phyloP scores from a whole-genome alignment of 2,888 invertebrate genomes.

The Resseliella maxima region DNA sequence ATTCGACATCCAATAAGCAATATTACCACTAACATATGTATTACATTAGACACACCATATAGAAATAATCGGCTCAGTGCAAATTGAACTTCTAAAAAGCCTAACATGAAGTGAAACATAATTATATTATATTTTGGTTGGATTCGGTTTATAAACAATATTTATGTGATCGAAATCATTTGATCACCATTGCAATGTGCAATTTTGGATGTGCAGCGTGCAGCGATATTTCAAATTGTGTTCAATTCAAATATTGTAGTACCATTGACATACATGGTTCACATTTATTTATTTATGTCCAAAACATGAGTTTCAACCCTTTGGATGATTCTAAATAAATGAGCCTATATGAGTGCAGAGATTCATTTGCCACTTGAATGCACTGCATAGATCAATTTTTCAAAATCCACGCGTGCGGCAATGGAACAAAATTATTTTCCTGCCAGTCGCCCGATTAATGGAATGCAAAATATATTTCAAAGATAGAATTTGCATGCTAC shows the following conservation, averaged over 20 bases:
- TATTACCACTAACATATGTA: conserved; percentile 22
- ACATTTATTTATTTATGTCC: background rate
- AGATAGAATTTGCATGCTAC: conserved; percentile 11
- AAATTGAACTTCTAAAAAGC: background rate
- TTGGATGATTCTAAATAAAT: background rate
- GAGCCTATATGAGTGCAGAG: background rate
- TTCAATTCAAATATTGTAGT: conserved; percentile 1
- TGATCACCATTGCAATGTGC: conserved; percentile 14
- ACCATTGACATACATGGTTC: background rate
- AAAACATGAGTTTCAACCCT: background rate
- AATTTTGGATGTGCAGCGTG: background rate
- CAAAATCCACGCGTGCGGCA: conserved; percentile 13
- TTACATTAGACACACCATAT: background rate
- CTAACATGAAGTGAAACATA: conserved; percentile 14
- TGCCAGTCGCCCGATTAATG: conserved; percentile 13
- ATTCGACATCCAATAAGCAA: background rate
- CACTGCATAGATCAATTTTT: conserved; percentile 27
- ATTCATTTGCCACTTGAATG: conserved; percentile 27
- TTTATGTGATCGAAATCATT: conserved; percentile 39
- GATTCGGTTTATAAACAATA: background rate
- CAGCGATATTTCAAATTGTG: conserved; percentile 15
- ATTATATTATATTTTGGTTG: conserved; percentile 10
- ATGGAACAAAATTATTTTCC: conserved; percentile 43
- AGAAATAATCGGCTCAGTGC: background rate
- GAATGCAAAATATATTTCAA: conserved; percentile 38